Conservation (phyloP, 2,113 vertebrate species). For the Colistium nudipinnis region DNA sequence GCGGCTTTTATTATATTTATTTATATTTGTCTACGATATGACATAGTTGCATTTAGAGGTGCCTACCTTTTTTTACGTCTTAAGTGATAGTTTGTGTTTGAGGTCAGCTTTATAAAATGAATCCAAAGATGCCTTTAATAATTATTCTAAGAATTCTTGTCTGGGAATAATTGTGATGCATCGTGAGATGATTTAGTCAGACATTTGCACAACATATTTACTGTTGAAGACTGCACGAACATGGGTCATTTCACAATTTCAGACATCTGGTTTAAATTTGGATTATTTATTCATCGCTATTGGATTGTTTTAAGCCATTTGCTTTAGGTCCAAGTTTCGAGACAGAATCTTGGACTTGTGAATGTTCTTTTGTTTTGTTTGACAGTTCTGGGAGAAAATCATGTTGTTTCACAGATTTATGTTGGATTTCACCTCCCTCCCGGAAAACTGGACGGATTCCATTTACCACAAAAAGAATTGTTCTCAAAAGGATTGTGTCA, state of each 20-base stretch:
- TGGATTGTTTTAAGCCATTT: slow-evolving; percentile 2
- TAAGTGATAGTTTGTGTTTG: slow-evolving; percentile 6
- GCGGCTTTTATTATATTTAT: not conserved
- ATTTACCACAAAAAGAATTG: slow-evolving; percentile 16
- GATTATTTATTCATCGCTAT: slow-evolving; percentile 3
- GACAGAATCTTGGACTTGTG: slow-evolving; percentile 9
- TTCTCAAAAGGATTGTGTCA: slow-evolving; percentile 7
- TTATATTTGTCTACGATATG: not conserved
- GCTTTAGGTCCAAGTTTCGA: not conserved
- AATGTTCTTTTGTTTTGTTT: slow-evolving; percentile 22
- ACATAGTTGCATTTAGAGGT: not conserved
- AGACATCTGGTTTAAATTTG: slow-evolving; percentile 4
- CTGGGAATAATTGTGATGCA: not conserved
- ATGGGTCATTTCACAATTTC: slow-evolving; percentile 11
- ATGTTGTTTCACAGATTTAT: not conserved
- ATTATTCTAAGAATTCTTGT: slow-evolving; percentile 3
- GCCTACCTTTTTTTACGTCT: not conserved
- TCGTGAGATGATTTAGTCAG: not conserved
- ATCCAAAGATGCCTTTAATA: not conserved
- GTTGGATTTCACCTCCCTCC: not conserved
- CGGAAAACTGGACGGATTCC: not conserved
- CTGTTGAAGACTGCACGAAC: not conserved
- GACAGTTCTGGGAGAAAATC: slow-evolving; percentile 12
- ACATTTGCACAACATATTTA: slow-evolving; percentile 3
- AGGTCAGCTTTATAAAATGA: not conserved